Percentiles rank a stretch among this genome's conserved stretches.
Conservation (phyloP, 1,140 invertebrate genomes). For the Megalopta genalis region DNA sequence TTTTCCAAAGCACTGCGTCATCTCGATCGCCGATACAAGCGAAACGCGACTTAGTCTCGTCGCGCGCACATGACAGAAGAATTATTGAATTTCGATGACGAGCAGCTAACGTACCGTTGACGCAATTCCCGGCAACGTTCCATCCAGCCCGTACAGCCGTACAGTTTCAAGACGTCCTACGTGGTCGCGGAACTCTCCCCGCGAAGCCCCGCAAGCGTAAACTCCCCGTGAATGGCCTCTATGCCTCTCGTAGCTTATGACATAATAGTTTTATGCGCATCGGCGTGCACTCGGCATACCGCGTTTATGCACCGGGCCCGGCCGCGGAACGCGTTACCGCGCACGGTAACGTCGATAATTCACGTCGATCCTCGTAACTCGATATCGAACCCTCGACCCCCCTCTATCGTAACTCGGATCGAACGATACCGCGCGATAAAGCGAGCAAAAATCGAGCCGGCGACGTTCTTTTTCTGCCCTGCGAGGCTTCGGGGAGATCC, state of each 20-base stretch:
- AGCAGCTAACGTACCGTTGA: too few species aligned
- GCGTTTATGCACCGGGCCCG: neutral
- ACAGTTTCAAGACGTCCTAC: constrained; percentile 31
- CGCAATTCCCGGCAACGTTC: neutral
- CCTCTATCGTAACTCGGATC: too few species aligned
- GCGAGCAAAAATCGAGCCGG: neutral
- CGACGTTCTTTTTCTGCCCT: too few species aligned
- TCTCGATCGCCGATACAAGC: too few species aligned
- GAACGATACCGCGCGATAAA: neutral
- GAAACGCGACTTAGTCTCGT: too few species aligned
- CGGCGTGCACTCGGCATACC: constrained; percentile 25
- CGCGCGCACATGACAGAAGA: too few species aligned
- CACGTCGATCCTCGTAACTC: neutral
- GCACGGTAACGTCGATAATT: constrained; percentile 10
- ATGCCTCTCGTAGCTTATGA: constrained; percentile 64
- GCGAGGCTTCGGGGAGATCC: neutral
- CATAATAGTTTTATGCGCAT: constrained; percentile 69
- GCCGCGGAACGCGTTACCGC: neutral
- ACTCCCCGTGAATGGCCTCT: constrained; percentile 59
- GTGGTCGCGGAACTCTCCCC: constrained; percentile 25
- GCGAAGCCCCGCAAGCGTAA: constrained; percentile 43
- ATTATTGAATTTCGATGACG: too few species aligned
- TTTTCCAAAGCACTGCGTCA: too few species aligned
- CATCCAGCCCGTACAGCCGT: neutral
- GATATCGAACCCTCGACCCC: neutral